Percentiles rank a stretch among this genome's conserved stretches.
Conservation (phyloP, 2,888 invertebrate genomes). For the Plebejus argus region DNA sequence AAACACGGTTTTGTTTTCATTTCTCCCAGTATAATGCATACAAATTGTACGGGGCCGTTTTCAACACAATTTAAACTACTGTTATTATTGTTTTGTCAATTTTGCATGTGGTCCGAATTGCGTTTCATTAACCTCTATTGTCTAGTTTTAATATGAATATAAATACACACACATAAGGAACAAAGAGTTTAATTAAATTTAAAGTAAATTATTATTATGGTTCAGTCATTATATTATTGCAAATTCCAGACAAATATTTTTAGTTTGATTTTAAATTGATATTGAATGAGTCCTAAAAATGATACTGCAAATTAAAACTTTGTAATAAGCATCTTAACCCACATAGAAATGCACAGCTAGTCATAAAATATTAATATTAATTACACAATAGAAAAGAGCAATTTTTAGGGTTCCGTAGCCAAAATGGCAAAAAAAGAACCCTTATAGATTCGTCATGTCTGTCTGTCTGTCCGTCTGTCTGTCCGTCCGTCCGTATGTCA, state of each 20-base stretch:
- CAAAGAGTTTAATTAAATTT: background rate
- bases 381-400: too few species aligned
- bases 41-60: conserved; percentile 13
- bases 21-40: background rate
- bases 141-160: conserved; percentile 7
- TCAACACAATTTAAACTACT: conserved; percentile 20
- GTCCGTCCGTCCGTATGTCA: too few species aligned
- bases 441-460: too few species aligned
- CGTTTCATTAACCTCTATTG: conserved; percentile 23
- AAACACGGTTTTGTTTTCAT: conserved; percentile 14
- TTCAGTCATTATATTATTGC: too few species aligned
- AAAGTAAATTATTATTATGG: background rate
- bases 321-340: too few species aligned
- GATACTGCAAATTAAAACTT: too few species aligned
- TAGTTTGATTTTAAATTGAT: background rate
- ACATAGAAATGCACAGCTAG: too few species aligned
- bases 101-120: conserved; percentile 5
- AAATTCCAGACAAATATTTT: background rate
- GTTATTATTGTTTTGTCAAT: conserved; percentile 29
- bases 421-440: too few species aligned
- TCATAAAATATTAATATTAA: too few species aligned
- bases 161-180: background rate
- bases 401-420: too few species aligned
- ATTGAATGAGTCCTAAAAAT: background rate
- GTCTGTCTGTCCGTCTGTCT: too few species aligned